These are phyloP conservation scores for Bolborhynchus lineola DNA, from an alignment of 2,113 vertebrate genomes.

Conservation along the genomic window DNA sequence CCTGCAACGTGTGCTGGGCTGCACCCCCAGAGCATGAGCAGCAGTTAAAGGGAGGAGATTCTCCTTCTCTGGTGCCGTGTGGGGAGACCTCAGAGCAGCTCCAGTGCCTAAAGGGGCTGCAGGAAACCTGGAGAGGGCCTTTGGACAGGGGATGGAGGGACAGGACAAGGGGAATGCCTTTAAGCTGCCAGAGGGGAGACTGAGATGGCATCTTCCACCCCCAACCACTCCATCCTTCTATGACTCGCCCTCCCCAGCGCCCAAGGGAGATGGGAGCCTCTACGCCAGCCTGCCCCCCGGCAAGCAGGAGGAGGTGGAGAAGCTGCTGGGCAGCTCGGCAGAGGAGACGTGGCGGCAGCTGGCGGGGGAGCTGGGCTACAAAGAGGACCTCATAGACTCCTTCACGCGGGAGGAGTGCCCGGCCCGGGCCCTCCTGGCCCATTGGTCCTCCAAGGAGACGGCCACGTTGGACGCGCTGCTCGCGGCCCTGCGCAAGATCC, in stretches of 20 bases:
- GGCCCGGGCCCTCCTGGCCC: constrained; percentile 82
- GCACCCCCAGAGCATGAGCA: not conserved
- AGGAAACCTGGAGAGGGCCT: not conserved
- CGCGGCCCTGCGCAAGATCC: constrained; percentile 86
- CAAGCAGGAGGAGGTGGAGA: constrained; percentile 91
- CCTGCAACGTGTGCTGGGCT: not conserved
- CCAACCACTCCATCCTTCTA: not conserved
- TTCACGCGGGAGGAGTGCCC: constrained; percentile 87
- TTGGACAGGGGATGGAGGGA: not conserved
- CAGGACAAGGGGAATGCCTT: not conserved
- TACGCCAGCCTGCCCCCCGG: constrained; percentile 81
- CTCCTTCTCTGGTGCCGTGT: not conserved
- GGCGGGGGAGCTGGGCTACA: constrained; percentile 90
- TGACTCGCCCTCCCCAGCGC: constrained; percentile 45
- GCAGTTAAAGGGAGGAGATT: not conserved
- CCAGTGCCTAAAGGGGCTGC: not conserved
- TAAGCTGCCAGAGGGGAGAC: not conserved
- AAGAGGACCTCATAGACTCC: constrained; percentile 86
- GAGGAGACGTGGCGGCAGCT: constrained; percentile 91
- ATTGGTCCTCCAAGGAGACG: constrained; percentile 89
- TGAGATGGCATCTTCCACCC: not conserved
- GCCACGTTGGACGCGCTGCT: constrained; percentile 87
- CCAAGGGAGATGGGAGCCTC: constrained; percentile 82
- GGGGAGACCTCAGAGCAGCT: not conserved
- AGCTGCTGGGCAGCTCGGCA: constrained; percentile 81